Evolutionary conservation across 2,113 vertebrate genomes (phyloP), one percentile per base, ranked within the genome.

Genomic region (Psophia crepitans): DNA sequence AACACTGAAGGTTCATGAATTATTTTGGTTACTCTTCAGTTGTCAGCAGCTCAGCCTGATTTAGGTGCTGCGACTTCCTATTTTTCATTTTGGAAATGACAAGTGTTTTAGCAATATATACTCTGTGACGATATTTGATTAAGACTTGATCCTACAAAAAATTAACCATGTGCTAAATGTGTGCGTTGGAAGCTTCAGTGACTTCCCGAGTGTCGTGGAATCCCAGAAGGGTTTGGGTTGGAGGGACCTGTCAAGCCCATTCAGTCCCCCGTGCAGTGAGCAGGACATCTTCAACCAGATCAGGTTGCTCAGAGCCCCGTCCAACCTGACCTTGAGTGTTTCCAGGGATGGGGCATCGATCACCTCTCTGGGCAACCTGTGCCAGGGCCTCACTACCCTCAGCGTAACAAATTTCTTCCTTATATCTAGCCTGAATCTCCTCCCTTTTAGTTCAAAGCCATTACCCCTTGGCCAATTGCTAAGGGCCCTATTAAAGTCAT

Each of bases 361-460:
- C 11, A n/a, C 9, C 11, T 54, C 48, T 44, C 60, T 39, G 33
- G 16, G 7, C 6, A 74, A 10, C 12, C 39, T 6, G 3, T 1
- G 5, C 10, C 26, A 65, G 30, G 2, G 15, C 5, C 6, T 54
- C 39, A 26, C n/a, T 20, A 61, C 19, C 30, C 9, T 20, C 23
- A 32, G 0, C 0, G 0, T 4, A 11, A 71, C 28, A 14, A 28
- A 11, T 12, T 11, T 26, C 33, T 37, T 19, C 39, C 23, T n/a
- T 18, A 3, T 20, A 11, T 61, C 19, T 30, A 43, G 9, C 22
- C 23, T 53, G 5, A 65, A 16, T 87, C 26, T 32, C 1, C 19
- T 4, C 32, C 37, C 12, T 19, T 26, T 5, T 12, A 49, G 33
- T 43, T 65, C 43, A 16, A 54, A 77, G 19, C 8, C 16, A 16